These are phyloP conservation scores for Synanceia verrucosa DNA, from an alignment of 2,797 vertebrate species.

Conservation along the genomic window DNA sequence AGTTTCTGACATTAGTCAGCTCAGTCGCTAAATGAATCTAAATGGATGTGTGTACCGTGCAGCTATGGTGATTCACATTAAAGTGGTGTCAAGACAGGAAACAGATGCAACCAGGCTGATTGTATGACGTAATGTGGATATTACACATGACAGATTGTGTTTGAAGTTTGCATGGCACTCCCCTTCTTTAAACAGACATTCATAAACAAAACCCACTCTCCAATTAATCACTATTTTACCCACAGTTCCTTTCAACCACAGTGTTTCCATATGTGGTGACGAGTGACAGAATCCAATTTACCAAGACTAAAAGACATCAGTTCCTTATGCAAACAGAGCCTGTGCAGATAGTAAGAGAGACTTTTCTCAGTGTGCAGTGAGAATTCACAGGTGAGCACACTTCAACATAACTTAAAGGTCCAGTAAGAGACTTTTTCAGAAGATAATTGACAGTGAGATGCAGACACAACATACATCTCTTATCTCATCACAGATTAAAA, in stretches of 20 bases:
- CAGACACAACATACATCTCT: too few relatives aligned
- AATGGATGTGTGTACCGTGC: neutral
- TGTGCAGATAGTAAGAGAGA: neutral
- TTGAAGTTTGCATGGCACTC: neutral
- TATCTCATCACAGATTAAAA: too few relatives aligned
- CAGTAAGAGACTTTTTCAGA: too few relatives aligned
- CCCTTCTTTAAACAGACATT: constrained; percentile 1
- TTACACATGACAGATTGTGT: neutral
- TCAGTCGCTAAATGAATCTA: neutral
- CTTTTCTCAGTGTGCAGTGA: neutral
- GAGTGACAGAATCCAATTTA: neutral
- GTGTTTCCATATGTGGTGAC: constrained; percentile 25
- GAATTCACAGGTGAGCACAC: neutral
- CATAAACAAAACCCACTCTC: constrained; percentile 5
- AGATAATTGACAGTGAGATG: too few relatives aligned
- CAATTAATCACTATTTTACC: constrained; percentile 2
- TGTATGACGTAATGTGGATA: constrained; percentile 18
- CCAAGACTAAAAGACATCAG: neutral
- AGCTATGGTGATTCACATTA: neutral
- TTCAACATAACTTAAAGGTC: too few relatives aligned
- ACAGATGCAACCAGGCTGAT: constrained; percentile 1
- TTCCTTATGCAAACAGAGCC: neutral
- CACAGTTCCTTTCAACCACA: neutral
- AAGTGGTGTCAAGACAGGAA: neutral
- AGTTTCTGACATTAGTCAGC: neutral